These are phyloP conservation scores for Oscheius sp. DNA, from an alignment of 2,888 invertebrate species.

Conservation along the genomic window DNA sequence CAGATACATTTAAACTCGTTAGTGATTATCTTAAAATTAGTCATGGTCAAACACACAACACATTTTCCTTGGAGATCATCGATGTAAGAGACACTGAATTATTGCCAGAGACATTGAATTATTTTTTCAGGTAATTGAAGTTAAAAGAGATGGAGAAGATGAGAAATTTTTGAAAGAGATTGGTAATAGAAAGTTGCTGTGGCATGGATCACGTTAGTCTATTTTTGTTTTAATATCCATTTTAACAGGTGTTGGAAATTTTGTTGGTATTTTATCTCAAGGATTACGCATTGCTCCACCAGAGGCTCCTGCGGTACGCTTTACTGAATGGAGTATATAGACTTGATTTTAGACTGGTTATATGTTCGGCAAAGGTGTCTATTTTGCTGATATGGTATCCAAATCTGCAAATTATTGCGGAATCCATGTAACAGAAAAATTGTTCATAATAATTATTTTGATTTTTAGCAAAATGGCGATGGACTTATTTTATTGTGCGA, in stretches of 20 bases:
- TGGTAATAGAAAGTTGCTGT: slow-evolving; percentile 64
- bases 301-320: slow-evolving; percentile 85
- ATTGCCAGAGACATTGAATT: neutral
- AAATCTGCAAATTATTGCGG: slow-evolving; percentile 77
- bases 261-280: slow-evolving; percentile 87
- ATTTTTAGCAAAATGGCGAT: neutral
- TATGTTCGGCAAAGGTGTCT: slow-evolving; percentile 97
- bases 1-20: slow-evolving; percentile 83
- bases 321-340: slow-evolving; percentile 1
- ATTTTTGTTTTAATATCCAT: neutral
- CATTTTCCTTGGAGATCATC: slow-evolving; percentile 81
- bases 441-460: neutral
- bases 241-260: slow-evolving; percentile 84
- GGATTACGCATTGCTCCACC: slow-evolving; percentile 95
- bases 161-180: slow-evolving; percentile 80
- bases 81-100: slow-evolving; percentile 76
- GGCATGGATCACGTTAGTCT: slow-evolving; percentile 87
- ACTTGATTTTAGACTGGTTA: slow-evolving; percentile 75
- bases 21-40: slow-evolving; percentile 86
- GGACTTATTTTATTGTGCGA: slow-evolving; percentile 87
- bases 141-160: slow-evolving; percentile 75
- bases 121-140: slow-evolving; percentile 74
- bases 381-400: slow-evolving; percentile 98
- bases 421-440: slow-evolving; percentile 21
- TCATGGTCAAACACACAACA: slow-evolving; percentile 88